A percentile compares a stretch with the other conserved stretches of the same genome.
Evolutionary conservation across 2,113 vertebrate genomes (phyloP).

Genomic region (Platycercus adscitus): DNA sequence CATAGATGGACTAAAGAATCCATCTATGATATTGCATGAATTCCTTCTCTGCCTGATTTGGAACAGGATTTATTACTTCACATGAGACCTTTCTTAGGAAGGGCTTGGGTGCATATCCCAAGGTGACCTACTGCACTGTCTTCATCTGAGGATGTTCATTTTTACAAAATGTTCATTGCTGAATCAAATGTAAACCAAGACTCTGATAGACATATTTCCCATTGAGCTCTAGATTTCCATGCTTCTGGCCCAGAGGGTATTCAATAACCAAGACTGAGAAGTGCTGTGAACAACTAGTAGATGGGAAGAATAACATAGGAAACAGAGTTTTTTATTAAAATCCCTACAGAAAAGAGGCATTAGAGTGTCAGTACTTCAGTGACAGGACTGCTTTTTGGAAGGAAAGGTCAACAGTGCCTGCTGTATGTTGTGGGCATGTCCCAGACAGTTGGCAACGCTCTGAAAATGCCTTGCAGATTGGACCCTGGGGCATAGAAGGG

Average conservation of each 20-base stretch:
- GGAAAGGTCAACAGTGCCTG: neutral
- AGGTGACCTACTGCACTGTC: neutral
- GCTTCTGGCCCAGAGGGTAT: neutral
- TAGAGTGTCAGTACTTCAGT: neutral
- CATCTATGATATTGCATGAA: neutral
- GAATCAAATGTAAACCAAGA: neutral
- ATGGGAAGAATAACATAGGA: neutral
- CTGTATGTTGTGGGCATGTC: neutral
- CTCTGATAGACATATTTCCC: neutral
- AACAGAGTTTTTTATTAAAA: neutral
- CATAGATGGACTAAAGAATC: neutral
- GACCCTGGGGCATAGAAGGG: neutral
- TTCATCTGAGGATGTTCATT: neutral
- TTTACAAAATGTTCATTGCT: neutral
- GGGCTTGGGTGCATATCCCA: neutral
- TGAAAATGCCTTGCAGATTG: neutral
- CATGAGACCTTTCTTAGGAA: neutral
- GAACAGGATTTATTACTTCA: neutral
- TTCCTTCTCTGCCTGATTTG: neutral
- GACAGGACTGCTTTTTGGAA: neutral
- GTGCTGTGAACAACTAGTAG: neutral
- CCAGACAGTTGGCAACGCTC: neutral
- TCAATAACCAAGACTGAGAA: neutral
- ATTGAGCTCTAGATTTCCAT: neutral
- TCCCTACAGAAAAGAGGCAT: neutral